Percentiles rank a stretch among this genome's conserved stretches.
Conservation (phyloP, 2,888 invertebrate genomes). For the Creontiades dilutus region DNA sequence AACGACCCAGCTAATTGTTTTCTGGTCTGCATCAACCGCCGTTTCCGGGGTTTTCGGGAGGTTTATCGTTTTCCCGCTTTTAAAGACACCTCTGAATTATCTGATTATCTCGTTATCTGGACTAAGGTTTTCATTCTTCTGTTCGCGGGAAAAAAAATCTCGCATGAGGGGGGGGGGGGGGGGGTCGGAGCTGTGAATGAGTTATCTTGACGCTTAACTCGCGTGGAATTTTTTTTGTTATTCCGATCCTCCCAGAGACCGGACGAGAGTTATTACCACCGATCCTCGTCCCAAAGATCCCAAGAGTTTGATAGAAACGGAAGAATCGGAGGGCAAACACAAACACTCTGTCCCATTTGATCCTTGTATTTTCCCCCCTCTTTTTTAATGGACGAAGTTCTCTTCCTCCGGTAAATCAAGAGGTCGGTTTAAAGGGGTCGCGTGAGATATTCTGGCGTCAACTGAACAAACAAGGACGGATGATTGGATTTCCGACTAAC, state of each 20-base stretch:
- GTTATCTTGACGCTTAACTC: background rate
- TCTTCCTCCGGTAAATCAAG: background rate
- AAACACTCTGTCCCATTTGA: background rate
- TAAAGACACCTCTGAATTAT: background rate
- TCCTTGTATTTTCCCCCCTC: background rate
- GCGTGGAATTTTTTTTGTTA: background rate
- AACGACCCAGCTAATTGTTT: conserved; percentile 1
- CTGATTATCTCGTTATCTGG: background rate
- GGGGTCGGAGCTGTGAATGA: background rate
- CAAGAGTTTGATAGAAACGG: background rate
- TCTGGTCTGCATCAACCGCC: background rate
- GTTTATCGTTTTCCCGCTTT: background rate
- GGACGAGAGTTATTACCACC: conserved; percentile 7
- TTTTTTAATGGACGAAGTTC: background rate
- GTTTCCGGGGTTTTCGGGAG: background rate
- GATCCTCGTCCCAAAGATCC: conserved; percentile 20
- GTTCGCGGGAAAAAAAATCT: background rate
- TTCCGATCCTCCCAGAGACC: background rate
- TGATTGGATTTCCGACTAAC: background rate
- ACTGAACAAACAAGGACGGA: conserved; percentile 7
- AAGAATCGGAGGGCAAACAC: conserved; percentile 32
- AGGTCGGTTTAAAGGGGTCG: background rate
- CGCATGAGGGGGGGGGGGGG: background rate
- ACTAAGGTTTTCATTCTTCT: background rate
- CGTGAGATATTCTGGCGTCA: background rate